A percentile compares a stretch with the other conserved stretches of the same genome.
phyloP scores from a whole-genome alignment of 2,797 vertebrate genomes.

The Micrastur ruficollis region DNA sequence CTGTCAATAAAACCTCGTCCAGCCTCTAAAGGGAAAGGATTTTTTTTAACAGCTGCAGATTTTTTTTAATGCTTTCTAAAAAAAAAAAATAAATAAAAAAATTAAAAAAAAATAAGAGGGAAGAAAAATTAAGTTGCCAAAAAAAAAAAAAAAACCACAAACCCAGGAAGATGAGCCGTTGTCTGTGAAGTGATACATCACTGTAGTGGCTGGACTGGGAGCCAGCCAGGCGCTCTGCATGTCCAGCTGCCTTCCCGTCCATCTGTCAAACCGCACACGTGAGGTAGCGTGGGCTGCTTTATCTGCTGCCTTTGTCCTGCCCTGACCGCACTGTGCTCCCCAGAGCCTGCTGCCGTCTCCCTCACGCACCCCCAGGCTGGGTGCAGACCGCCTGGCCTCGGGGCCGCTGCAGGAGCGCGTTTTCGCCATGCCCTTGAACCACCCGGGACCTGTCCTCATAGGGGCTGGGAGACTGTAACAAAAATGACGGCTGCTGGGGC shows the following conservation, averaged over 20 bases:
- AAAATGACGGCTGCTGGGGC: neutral
- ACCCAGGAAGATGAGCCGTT: slow-evolving; percentile 12
- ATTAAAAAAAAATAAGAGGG: neutral
- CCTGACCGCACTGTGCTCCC: neutral
- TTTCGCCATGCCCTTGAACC: fast-evolving
- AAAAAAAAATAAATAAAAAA: neutral
- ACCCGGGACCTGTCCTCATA: neutral
- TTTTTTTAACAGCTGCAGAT: slow-evolving; percentile 63
- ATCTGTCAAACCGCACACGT: neutral
- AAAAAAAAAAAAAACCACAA: neutral
- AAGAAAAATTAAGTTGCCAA: slow-evolving; percentile 44
- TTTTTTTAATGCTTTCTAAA: slow-evolving; percentile 70
- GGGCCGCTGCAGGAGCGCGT: fast-evolving
- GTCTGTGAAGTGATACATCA: neutral
- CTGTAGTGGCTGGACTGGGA: neutral
- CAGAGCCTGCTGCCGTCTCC: neutral
- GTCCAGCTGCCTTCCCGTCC: slow-evolving; percentile 23
- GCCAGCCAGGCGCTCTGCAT: neutral
- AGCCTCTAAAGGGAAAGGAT: slow-evolving; percentile 47
- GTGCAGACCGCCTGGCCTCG: neutral
- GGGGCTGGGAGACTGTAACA: neutral
- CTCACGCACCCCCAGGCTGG: neutral
- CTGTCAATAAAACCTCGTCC: slow-evolving; percentile 62
- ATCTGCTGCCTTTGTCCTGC: neutral
- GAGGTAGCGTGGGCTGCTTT: neutral